These are phyloP conservation scores for Centruroides vittatus DNA, from an alignment of 1,140 invertebrate genomes.

Conservation along the genomic window DNA sequence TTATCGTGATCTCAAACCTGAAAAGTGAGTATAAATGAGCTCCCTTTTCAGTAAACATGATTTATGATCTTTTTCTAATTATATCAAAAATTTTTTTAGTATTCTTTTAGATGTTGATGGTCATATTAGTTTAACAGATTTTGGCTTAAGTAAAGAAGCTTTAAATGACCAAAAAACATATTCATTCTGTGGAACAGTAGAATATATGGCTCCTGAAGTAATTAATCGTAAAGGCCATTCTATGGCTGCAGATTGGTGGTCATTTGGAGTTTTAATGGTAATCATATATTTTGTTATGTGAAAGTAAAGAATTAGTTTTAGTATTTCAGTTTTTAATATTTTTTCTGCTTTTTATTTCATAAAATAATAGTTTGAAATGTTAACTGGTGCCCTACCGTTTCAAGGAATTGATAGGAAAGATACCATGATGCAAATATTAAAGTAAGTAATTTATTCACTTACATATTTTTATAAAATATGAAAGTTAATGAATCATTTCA, in stretches of 20 bases:
- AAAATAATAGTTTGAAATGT: conserved; percentile 86
- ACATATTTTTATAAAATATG: not conserved
- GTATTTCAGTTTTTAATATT: not conserved
- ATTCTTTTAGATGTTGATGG: conserved; percentile 92
- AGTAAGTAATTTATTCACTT: conserved; percentile 33
- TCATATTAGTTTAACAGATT: conserved; percentile 95
- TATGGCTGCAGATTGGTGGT: conserved; percentile 99
- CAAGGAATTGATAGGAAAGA: conserved; percentile 90
- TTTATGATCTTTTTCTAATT: not conserved
- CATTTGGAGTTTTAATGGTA: conserved; percentile 96
- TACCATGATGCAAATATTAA: conserved; percentile 96
- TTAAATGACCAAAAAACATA: conserved; percentile 76
- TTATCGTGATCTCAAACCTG: conserved; percentile 95
- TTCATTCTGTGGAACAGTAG: conserved; percentile 90
- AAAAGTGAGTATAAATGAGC: conserved; percentile 52
- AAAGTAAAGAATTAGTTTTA: not conserved
- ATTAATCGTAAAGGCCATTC: conserved; percentile 95
- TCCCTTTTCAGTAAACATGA: not conserved
- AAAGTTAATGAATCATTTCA: too few relatives aligned
- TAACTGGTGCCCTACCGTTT: conserved; percentile 92
- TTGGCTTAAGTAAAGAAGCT: conserved; percentile 93
- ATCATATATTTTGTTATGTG: conserved; percentile 11
- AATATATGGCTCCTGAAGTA: conserved; percentile 96
- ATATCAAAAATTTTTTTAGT: conserved; percentile 31
- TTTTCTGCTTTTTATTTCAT: not conserved